A percentile compares a stretch with the other conserved stretches of the same genome.
Evolutionary conservation across 2,113 vertebrate genomes (phyloP).

Genomic region (Sula dactylatra): DNA sequence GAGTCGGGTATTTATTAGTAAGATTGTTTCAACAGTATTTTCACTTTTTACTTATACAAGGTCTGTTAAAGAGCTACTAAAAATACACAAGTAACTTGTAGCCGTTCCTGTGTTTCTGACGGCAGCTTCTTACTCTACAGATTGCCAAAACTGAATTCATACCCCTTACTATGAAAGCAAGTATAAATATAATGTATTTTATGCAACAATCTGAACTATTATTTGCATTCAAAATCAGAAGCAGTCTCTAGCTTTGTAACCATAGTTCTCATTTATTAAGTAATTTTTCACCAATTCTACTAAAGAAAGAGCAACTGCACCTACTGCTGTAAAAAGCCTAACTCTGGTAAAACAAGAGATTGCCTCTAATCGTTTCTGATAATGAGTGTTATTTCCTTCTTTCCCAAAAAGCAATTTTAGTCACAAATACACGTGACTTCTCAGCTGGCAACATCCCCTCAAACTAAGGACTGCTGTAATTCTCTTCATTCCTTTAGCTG

Average conservation of each 20-base stretch:
- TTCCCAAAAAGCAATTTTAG: neutral
- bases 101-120: neutral
- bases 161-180: neutral
- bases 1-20: neutral
- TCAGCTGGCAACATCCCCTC: neutral
- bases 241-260: neutral
- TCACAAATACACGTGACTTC: neutral
- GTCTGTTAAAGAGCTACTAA: neutral
- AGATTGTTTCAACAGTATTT: neutral
- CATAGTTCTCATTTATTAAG: neutral
- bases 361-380: neutral
- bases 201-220: neutral
- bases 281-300: neutral
- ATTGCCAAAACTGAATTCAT: neutral
- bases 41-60: neutral
- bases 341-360: neutral
- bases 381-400: neutral
- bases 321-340: neutral
- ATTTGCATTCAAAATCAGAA: neutral
- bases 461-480: neutral
- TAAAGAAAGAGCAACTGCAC: neutral
- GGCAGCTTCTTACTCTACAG: neutral
- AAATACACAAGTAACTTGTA: neutral
- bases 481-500: neutral
- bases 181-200: neutral